Conservation (phyloP, 2,888 invertebrate genomes). For the Hyposoter dolosus region DNA sequence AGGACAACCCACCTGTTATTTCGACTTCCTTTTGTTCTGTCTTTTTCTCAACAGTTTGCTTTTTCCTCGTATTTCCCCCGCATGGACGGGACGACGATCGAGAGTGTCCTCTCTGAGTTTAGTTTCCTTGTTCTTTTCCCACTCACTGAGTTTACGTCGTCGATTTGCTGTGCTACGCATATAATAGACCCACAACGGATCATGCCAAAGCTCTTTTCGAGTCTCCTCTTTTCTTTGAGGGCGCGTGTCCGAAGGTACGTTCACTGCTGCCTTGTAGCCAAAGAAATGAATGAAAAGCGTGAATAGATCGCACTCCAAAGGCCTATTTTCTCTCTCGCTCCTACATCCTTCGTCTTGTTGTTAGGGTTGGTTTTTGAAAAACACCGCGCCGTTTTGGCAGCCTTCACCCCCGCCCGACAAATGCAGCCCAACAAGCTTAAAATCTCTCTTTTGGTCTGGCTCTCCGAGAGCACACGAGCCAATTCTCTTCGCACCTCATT, state of each 20-base stretch:
- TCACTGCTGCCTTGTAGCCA: slow-evolving; percentile 37
- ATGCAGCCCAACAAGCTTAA: slow-evolving; percentile 21
- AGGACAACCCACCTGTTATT: slow-evolving; percentile 79
- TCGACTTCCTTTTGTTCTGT: background rate
- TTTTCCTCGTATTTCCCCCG: slow-evolving; percentile 63
- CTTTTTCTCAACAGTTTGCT: background rate
- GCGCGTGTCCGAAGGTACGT: slow-evolving; percentile 60
- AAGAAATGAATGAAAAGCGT: slow-evolving; percentile 52
- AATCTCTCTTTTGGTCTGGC: slow-evolving; percentile 43
- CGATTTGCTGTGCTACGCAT: slow-evolving; percentile 52
- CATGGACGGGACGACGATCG: background rate
- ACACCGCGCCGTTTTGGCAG: slow-evolving; percentile 41
- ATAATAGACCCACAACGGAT: slow-evolving; percentile 74
- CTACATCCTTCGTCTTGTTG: slow-evolving; percentile 4
- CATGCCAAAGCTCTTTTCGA: slow-evolving; percentile 58
- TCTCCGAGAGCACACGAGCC: slow-evolving; percentile 54
- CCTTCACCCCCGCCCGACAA: slow-evolving; percentile 32
- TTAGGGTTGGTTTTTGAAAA: slow-evolving; percentile 29
- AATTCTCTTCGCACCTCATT: slow-evolving; percentile 64
- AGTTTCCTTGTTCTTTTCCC: slow-evolving; percentile 22
- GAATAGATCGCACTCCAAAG: slow-evolving; percentile 62
- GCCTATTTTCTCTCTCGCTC: slow-evolving; percentile 9
- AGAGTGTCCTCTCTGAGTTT: slow-evolving; percentile 3
- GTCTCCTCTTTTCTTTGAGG: slow-evolving; percentile 47
- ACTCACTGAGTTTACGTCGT: slow-evolving; percentile 15